Evolutionary conservation across 2,113 vertebrate genomes (phyloP).

Genomic region (Mesocricetus auratus): DNA sequence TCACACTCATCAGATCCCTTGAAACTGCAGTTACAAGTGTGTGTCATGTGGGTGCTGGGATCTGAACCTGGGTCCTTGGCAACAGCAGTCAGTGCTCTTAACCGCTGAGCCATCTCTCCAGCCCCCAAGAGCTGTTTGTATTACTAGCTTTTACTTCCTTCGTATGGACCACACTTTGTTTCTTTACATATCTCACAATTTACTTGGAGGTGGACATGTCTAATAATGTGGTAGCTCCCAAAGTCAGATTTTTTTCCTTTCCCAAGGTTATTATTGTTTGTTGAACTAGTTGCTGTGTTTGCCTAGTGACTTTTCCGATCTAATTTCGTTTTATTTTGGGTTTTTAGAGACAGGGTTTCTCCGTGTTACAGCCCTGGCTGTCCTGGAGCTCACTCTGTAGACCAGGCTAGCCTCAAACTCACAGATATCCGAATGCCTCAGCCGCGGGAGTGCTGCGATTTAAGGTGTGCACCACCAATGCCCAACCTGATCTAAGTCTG

Average conservation of each 20-base stretch:
- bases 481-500: neutral
- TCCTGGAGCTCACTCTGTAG: too few relatives aligned
- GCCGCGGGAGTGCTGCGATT: too few relatives aligned
- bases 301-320: neutral
- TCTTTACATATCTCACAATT: neutral
- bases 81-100: neutral
- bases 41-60: neutral
- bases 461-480: too few relatives aligned
- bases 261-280: neutral
- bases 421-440: too few relatives aligned
- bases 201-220: constrained; percentile 3
- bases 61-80: neutral
- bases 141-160: neutral
- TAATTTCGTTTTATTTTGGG: neutral
- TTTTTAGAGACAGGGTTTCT: too few relatives aligned
- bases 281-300: neutral
- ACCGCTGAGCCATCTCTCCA: neutral
- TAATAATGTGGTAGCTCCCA: neutral
- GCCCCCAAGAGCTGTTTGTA: neutral
- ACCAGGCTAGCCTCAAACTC: too few relatives aligned
- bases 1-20: neutral
- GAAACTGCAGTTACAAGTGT: neutral
- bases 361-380: too few relatives aligned
- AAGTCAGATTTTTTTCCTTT: neutral
- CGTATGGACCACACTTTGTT: neutral